Evolutionary conservation across 2,888 invertebrate species (phyloP), one percentile per base, ranked within the genome.

Genomic region (Brachypalpus laphriformis): DNA sequence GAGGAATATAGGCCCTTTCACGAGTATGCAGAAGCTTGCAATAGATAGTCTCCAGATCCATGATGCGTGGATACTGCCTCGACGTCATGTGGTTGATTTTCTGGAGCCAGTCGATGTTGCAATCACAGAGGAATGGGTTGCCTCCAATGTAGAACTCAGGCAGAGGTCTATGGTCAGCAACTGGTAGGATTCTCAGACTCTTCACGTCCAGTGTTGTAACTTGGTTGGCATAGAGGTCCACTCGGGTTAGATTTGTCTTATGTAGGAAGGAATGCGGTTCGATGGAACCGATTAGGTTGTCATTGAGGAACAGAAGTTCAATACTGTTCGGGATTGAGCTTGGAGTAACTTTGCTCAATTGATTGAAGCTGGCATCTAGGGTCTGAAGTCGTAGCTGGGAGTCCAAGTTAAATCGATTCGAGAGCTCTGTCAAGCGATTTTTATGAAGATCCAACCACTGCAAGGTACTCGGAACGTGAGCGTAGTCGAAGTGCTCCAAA

Each of bases 91-190:
- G 95, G 92, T 98, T 97, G 91, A 98, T 97, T 89, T 97, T 94
- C 91, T 98, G 97, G 89, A 98, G 92, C 98, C 98, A 98, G 91
- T 98, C 98, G 95, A 98, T 97, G 88, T 97, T 97, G 93, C 98
- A 98, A 91, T 98, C 97, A 91, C 98, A 98, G 89, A 96, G 95
- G 91, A 98, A 97, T 42, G 98, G 98, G 93, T 98, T 98, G 68
- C 97, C 97, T 42, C 97, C 97, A 87, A 98, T 96, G 92, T 97
- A 97, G 93, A 98, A 97, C 92, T 97, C 97, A 11, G 98, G 97
- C 87, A 97, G 93, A 70, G 95, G 93, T 80, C 95, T 94, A 86
- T 95, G 95, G 77, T 95, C 94, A 89, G 89, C 96, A 81, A 97
- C 96, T 71, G 96, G 96, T 87, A 96, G 95, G 88, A 98, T 94